These are phyloP conservation scores for Thryonomys swinderianus DNA, from an alignment of 2,113 vertebrate species.

Conservation along the genomic window DNA sequence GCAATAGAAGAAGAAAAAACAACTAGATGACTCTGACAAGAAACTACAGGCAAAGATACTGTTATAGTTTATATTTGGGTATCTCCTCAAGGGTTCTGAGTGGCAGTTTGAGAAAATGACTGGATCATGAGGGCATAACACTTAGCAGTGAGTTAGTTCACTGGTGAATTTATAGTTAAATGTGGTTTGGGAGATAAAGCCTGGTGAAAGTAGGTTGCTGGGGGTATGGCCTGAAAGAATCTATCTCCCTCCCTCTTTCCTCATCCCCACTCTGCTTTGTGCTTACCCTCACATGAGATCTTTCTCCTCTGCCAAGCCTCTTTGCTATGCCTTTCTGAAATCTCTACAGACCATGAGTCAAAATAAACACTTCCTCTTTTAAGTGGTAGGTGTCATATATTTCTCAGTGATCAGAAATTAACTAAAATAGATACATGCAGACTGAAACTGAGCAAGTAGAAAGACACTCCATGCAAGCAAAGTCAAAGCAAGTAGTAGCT, in stretches of 20 bases:
- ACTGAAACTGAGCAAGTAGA: not conserved
- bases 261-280: not conserved
- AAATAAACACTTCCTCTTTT: not conserved
- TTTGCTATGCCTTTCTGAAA: not conserved
- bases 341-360: not conserved
- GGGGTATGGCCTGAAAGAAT: not conserved
- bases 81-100: not conserved
- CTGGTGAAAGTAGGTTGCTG: not conserved
- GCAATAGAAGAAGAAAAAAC: not conserved
- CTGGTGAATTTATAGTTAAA: not conserved
- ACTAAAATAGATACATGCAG: not conserved
- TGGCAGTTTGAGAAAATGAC: not conserved
- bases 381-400: not conserved
- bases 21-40: not conserved
- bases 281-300: not conserved
- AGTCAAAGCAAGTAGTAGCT: not conserved
- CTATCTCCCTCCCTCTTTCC: not conserved
- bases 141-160: not conserved
- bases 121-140: not conserved
- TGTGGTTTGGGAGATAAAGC: not conserved
- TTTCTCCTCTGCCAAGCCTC: not conserved
- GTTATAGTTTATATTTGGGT: not conserved
- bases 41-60: too few species aligned
- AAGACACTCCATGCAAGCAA: not conserved
- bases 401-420: not conserved